Conservation (phyloP, 37 sponge, comb jelly and placozoan species). For the Sycon ciliatum region DNA sequence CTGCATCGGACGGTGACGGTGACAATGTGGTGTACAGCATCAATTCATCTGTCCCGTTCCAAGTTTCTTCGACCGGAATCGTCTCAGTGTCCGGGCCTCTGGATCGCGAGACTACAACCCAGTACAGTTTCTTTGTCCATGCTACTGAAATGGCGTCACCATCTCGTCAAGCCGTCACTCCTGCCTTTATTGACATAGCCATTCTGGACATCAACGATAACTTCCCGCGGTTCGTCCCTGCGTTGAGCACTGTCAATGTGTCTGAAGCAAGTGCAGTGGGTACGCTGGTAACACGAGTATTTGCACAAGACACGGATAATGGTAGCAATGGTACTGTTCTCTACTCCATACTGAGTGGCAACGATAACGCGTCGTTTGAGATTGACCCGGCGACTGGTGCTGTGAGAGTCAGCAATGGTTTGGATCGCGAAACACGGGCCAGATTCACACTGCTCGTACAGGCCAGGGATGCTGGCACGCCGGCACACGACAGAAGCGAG, state of each 20-base stretch:
- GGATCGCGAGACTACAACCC: conserved; percentile 17
- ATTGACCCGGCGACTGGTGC: conserved; percentile 38
- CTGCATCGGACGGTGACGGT: conserved; percentile 43
- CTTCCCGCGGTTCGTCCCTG: conserved; percentile 24
- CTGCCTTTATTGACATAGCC: conserved; percentile 23
- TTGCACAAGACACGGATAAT: conserved; percentile 40
- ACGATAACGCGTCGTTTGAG: conserved; percentile 16
- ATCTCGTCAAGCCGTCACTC: neutral
- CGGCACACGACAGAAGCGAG: neutral
- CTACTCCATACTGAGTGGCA: neutral
- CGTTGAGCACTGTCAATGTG: neutral
- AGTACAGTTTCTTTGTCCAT: conserved; percentile 17
- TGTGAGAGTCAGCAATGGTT: neutral
- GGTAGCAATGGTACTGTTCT: conserved; percentile 34
- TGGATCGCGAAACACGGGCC: conserved; percentile 40
- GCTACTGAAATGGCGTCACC: neutral
- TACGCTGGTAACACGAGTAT: neutral
- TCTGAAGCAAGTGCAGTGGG: neutral
- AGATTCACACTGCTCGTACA: conserved; percentile 39
- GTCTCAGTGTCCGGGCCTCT: conserved; percentile 15
- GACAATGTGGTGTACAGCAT: conserved; percentile 21
- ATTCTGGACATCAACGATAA: conserved; percentile 54
- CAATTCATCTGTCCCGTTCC: neutral
- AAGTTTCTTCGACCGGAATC: neutral
- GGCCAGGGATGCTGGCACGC: conserved; percentile 28